A percentile compares a stretch with the other conserved stretches of the same genome.
Evolutionary conservation across 2,888 invertebrate genomes (phyloP).

Genomic region (Flexamia atlantica): DNA sequence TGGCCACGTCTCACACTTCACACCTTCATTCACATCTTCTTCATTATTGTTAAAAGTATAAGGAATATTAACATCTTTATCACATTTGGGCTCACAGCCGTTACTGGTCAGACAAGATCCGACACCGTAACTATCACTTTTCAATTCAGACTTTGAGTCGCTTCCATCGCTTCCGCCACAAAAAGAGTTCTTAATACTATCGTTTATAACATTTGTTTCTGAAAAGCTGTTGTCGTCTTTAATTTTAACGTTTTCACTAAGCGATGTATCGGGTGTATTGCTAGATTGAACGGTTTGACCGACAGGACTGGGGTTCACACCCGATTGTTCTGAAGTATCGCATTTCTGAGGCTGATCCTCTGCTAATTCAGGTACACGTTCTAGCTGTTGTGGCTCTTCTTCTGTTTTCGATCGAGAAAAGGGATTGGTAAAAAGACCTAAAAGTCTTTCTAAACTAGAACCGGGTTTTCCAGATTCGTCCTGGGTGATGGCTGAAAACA

Average conservation of each 20-base stretch:
- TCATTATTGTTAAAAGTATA: conserved; percentile 46
- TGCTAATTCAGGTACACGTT: conserved; percentile 56
- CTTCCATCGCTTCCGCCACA: conserved; percentile 8
- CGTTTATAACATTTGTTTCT: conserved; percentile 37
- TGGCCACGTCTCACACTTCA: conserved; percentile 66
- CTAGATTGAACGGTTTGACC: not conserved
- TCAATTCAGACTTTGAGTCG: conserved; percentile 41
- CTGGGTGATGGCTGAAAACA: conserved; percentile 74
- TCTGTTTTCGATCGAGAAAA: conserved; percentile 62
- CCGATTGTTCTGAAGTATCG: not conserved
- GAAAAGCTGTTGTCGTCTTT: conserved; percentile 4
- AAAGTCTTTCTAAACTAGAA: conserved; percentile 81
- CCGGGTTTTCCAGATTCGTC: conserved; percentile 75
- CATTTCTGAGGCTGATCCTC: conserved; percentile 29
- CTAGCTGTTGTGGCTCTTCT: conserved; percentile 51
- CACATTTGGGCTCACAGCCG: conserved; percentile 47
- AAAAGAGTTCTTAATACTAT: conserved; percentile 37
- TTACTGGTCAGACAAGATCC: conserved; percentile 24
- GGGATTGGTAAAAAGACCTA: conserved; percentile 83
- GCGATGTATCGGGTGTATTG: not conserved
- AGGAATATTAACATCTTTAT: conserved; percentile 58
- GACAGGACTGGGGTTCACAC: not conserved
- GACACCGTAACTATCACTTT: conserved; percentile 43
- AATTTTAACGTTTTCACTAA: conserved; percentile 23
- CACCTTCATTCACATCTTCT: conserved; percentile 26